These are phyloP conservation scores for Lycopodina hypogea DNA, from an alignment of 37 sponge, comb jelly and placozoan genomes.

Conservation along the genomic window DNA sequence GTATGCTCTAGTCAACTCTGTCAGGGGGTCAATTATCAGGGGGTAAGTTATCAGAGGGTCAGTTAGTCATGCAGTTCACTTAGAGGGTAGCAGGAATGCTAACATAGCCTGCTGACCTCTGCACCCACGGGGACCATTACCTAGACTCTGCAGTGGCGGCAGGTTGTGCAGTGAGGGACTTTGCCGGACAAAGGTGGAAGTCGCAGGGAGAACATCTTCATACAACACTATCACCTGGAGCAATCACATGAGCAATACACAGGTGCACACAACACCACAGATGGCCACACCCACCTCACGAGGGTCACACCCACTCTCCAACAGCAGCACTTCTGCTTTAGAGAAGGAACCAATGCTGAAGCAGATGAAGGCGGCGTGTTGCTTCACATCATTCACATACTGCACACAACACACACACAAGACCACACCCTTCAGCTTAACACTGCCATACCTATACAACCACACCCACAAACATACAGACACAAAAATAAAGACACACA, in stretches of 20 bases:
- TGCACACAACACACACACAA: slow-evolving; percentile 20
- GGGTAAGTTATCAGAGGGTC: too few species aligned
- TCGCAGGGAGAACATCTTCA: slow-evolving; percentile 29
- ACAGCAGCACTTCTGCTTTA: slow-evolving; percentile 45
- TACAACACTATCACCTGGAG: slow-evolving; percentile 44
- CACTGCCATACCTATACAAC: too few species aligned
- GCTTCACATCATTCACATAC: slow-evolving; percentile 59
- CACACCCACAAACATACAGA: too few species aligned
- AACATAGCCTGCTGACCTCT: too few species aligned
- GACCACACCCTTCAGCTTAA: too few species aligned
- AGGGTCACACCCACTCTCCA: slow-evolving; percentile 64
- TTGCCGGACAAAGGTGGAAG: slow-evolving; percentile 18
- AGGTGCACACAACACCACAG: neutral
- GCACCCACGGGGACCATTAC: too few species aligned
- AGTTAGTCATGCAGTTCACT: too few species aligned
- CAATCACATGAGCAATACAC: neutral
- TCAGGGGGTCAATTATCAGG: too few species aligned
- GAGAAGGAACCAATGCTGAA: slow-evolving; percentile 43
- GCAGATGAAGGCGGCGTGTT: slow-evolving; percentile 69
- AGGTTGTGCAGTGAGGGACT: neutral
- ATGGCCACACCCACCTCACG: slow-evolving; percentile 62
- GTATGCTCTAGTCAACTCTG: too few species aligned
- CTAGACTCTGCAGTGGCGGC: slow-evolving; percentile 22
- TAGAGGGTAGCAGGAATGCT: too few species aligned
- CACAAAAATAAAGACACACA: too few species aligned